phyloP scores from a whole-genome alignment of 2,797 vertebrate species.

The Catamblyrhynchus diadema region DNA sequence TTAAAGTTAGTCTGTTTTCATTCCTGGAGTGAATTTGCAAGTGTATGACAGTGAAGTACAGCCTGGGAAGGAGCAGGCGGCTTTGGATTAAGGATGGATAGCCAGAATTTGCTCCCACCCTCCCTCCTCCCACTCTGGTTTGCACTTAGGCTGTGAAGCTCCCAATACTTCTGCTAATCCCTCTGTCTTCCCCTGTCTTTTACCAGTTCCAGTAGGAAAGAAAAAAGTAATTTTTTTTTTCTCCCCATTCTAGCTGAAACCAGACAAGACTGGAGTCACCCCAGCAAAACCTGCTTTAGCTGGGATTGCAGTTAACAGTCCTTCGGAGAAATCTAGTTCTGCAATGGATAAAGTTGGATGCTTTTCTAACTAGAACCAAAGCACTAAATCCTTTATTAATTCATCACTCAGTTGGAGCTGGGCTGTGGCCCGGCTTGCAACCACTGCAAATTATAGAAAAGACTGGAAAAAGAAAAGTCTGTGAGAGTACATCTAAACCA shows the following conservation, averaged over 20 bases:
- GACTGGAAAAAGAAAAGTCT: constrained; percentile 14
- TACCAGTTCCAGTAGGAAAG: constrained; percentile 19
- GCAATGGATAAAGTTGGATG: constrained; percentile 45
- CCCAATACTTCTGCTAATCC: constrained; percentile 31
- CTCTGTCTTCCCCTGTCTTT: constrained; percentile 24
- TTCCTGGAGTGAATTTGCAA: constrained; percentile 61
- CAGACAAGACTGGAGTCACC: constrained; percentile 27
- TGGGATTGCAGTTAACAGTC: constrained; percentile 12
- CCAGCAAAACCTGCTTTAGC: constrained; percentile 31
- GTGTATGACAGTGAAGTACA: constrained; percentile 53
- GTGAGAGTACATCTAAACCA: not conserved
- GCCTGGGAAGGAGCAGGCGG: constrained; percentile 23
- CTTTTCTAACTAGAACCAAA: constrained; percentile 56
- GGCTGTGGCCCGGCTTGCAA: not conserved
- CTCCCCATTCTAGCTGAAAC: constrained; percentile 16
- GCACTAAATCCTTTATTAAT: constrained; percentile 55
- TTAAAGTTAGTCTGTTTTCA: constrained; percentile 47
- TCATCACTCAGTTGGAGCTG: constrained; percentile 21
- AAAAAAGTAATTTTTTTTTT: not conserved
- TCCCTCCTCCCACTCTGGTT: constrained; percentile 16
- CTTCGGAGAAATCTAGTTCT: constrained; percentile 30
- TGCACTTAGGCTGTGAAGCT: constrained; percentile 25
- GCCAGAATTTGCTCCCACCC: constrained; percentile 26
- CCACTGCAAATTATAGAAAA: constrained; percentile 45
- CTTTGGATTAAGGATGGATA: constrained; percentile 46